Evolutionary conservation across 1,140 invertebrate genomes (phyloP).

Genomic region (Papilio dardanus): DNA sequence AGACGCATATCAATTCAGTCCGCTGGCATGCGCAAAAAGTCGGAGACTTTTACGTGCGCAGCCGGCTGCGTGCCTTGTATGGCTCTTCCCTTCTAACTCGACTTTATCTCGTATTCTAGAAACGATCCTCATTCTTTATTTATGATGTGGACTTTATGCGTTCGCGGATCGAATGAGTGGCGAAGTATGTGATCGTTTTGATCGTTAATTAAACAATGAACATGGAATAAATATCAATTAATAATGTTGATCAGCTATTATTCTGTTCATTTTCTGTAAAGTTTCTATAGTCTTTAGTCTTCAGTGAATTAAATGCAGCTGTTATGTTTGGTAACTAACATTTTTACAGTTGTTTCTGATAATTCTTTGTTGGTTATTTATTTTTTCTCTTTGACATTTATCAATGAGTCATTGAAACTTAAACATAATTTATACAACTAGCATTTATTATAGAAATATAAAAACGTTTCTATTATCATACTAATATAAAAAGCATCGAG

Average conservation of each 20-base stretch:
- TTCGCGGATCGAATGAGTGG: not conserved
- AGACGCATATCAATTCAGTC: constrained; percentile 51
- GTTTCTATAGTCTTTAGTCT: not conserved
- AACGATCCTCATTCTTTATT: constrained; percentile 9
- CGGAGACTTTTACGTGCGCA: constrained; percentile 47
- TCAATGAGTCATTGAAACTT: not conserved
- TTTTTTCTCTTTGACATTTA: not conserved
- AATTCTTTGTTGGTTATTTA: not conserved
- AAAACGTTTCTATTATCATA: constrained; percentile 12
- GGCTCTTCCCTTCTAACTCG: constrained; percentile 27
- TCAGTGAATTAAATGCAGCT: too few species aligned
- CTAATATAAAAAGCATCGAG: not conserved
- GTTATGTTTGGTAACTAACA: not conserved
- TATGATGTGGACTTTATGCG: not conserved
- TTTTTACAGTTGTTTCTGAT: not conserved
- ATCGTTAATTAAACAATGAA: not conserved
- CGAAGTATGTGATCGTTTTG: not conserved
- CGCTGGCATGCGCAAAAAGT: constrained; percentile 55
- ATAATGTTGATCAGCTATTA: not conserved
- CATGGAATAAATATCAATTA: not conserved
- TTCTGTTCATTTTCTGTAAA: not conserved
- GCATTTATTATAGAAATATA: not conserved
- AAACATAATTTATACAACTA: constrained; percentile 5
- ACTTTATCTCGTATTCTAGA: constrained; percentile 25
- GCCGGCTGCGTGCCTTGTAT: constrained; percentile 21